Evolutionary conservation across 2,797 vertebrate species (phyloP).

Genomic region (Cuculus canorus): DNA sequence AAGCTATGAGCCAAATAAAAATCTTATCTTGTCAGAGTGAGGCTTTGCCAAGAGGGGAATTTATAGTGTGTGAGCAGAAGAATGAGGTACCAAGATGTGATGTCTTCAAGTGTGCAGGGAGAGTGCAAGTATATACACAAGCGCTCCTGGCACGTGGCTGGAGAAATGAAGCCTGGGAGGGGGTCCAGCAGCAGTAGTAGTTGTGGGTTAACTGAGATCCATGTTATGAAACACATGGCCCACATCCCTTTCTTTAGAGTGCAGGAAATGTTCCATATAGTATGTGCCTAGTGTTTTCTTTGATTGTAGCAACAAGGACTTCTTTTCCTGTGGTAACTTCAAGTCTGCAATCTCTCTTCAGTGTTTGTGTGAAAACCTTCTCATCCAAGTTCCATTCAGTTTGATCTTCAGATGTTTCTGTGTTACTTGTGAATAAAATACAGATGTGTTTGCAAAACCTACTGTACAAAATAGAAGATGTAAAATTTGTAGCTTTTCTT

Average conservation of each 20-base stretch:
- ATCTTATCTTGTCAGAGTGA: neutral
- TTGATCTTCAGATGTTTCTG: neutral
- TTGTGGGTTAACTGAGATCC: neutral
- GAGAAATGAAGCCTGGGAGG: neutral
- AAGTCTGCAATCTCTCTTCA: neutral
- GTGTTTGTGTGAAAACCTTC: neutral
- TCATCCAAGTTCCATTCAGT: neutral
- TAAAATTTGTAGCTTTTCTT: neutral
- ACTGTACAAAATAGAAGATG: neutral
- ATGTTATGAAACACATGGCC: rapidly evolving
- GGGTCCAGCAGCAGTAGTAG: neutral
- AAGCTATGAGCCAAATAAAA: neutral
- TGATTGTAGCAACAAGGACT: neutral
- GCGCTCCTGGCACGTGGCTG: rapidly evolving
- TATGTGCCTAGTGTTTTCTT: neutral
- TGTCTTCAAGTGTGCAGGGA: neutral
- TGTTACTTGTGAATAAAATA: neutral
- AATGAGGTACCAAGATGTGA: neutral
- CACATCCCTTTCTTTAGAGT: neutral
- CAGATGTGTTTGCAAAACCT: neutral
- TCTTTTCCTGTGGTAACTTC: neutral
- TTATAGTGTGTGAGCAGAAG: neutral
- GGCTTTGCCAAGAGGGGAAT: neutral
- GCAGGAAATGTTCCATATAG: neutral
- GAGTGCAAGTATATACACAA: neutral